Conservation (phyloP, 2,113 vertebrate genomes). For the Cavia aperea region DNA sequence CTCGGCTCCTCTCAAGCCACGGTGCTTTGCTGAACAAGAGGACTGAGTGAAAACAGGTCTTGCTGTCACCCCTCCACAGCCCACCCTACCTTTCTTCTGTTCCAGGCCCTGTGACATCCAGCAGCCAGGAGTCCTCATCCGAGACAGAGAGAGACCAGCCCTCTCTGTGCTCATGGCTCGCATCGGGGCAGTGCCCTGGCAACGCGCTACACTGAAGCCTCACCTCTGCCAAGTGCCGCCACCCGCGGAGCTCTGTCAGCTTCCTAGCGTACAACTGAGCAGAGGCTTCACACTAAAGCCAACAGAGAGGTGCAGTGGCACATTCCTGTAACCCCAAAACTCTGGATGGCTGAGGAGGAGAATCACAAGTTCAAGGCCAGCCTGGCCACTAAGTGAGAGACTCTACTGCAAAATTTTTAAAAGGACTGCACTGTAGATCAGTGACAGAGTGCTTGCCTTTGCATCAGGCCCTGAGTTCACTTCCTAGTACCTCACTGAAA, state of each 20-base stretch:
- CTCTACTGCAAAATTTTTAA: background rate
- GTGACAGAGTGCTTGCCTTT: background rate
- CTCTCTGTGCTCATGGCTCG: background rate
- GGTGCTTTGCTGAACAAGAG: background rate
- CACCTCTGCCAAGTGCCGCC: background rate
- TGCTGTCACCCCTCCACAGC: too few species aligned
- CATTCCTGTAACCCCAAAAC: background rate
- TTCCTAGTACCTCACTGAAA: background rate
- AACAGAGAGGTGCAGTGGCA: background rate
- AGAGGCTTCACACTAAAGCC: background rate
- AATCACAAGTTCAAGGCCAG: background rate
- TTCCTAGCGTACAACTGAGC: too few species aligned
- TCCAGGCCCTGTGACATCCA: background rate
- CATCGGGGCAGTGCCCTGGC: background rate
- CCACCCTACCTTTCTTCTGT: background rate
- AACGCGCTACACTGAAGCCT: background rate
- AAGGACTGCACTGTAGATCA: background rate
- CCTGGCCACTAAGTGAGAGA: background rate
- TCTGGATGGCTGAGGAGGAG: background rate
- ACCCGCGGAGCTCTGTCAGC: background rate
- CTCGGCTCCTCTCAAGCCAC: background rate
- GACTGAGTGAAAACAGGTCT: too few species aligned
- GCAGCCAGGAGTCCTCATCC: background rate
- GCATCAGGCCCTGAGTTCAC: background rate
- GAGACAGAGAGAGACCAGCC: background rate